Evolutionary conservation across 2,113 vertebrate genomes (phyloP).

Genomic region (Melanocharis versteri): DNA sequence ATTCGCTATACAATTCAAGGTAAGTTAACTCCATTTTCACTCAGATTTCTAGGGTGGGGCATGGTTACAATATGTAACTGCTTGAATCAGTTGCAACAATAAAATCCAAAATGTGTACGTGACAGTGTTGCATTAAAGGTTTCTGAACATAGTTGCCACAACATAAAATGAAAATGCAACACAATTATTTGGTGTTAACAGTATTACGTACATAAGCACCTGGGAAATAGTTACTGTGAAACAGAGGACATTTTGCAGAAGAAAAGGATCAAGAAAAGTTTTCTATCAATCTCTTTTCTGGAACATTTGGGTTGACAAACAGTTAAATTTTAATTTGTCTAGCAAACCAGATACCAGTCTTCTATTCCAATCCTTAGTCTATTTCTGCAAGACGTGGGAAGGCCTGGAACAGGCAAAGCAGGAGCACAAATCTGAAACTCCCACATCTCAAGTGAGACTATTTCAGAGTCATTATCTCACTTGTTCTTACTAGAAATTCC

Average conservation of each 20-base stretch:
- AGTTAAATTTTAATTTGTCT: conserved; percentile 10
- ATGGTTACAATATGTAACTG: not conserved
- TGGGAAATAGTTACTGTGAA: not conserved
- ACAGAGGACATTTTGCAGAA: not conserved
- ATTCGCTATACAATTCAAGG: not conserved
- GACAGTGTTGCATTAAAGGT: not conserved
- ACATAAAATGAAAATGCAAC: not conserved
- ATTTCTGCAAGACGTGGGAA: conserved; percentile 41
- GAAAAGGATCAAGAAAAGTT: not conserved
- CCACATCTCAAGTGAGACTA: not conserved
- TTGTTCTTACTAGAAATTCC: conserved; percentile 1
- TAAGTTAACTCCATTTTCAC: not conserved
- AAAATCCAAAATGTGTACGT: not conserved
- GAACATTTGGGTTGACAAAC: not conserved
- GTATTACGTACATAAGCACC: not conserved
- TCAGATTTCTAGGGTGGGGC: not conserved
- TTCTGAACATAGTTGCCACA: not conserved
- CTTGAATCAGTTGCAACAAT: not conserved
- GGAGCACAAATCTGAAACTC: conserved; percentile 14
- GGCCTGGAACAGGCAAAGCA: conserved; percentile 43
- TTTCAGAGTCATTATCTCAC: not conserved
- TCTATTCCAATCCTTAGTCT: not conserved
- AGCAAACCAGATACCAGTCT: not conserved
- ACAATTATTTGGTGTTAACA: not conserved
- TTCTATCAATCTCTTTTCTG: not conserved